Evolutionary conservation across 2,888 invertebrate species (phyloP), one percentile per base, ranked within the genome.

Genomic region (Aethes cnicana): DNA sequence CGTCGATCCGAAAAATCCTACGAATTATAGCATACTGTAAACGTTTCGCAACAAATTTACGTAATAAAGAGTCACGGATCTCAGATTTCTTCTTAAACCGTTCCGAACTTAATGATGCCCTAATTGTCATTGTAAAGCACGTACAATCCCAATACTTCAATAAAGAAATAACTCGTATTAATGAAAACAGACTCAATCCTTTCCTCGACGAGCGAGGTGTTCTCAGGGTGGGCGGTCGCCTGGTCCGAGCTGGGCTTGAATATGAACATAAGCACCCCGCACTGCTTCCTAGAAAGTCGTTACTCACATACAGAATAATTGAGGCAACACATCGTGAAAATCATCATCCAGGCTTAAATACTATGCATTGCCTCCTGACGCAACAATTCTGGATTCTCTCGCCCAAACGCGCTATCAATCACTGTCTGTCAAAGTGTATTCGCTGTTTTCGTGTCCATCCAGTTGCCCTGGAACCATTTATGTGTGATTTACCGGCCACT

Each of bases 171-270:
- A 9, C 11, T 17, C 11, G 36, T 6, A 11, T 55, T 8, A 23
- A 47, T 14, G 9, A 20, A 1, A 26, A 39, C 1, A 30, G 42
- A 23, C 46, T 54, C 5, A 57, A 48, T 25, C 52, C 54, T 1
- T 54, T 57, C 42, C 1, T 54, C 0, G 54, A 57, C 18, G 32
- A 35, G 4, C 23, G 35, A n/a, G 54, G 57, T 28, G 14, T 56
- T n/a, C 50, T 56, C 23, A 53, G 56, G 33, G 56, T 56, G 46
- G 56, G 56, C 33, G 57, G 57, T 21, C 35, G 57, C 9, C 32
- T 57, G 4, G 35, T 48, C 7, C 39, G 48, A 7, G 47, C 57
- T 9, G 57, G 54, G 2, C 17, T 57, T n/a, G 52, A 44, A 26
- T 57, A 30, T 18, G 54, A 52, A 18, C 49, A 53, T 11, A 47